Percentiles rank a stretch among this genome's conserved stretches.
phyloP scores from a whole-genome alignment of 2,888 invertebrate species.

The Chrysodeixis includens region DNA sequence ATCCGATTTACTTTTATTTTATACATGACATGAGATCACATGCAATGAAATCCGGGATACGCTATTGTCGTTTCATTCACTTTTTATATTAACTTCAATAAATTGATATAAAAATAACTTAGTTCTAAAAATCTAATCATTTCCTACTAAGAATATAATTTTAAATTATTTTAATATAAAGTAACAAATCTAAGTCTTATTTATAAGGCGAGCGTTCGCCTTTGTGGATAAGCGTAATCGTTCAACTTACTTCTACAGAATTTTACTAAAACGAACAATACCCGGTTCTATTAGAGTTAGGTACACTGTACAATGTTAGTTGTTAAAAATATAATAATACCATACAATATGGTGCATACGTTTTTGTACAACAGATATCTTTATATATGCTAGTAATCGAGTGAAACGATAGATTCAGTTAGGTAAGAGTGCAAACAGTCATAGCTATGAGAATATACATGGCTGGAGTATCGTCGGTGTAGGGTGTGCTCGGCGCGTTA shows the following conservation, averaged over 20 bases:
- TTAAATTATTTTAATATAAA: constrained; percentile 81
- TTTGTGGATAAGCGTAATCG: constrained; percentile 85
- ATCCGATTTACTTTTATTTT: constrained; percentile 53
- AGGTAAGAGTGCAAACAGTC: constrained; percentile 32
- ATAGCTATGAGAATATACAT: constrained; percentile 32
- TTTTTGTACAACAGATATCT: constrained; percentile 57
- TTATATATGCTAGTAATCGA: constrained; percentile 26
- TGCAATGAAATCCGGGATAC: constrained; percentile 73
- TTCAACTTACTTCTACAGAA: constrained; percentile 81
- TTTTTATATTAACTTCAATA: constrained; percentile 81
- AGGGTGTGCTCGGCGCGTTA: neutral
- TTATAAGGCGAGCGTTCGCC: constrained; percentile 80
- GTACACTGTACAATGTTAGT: constrained; percentile 55
- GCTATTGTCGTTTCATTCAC: constrained; percentile 74
- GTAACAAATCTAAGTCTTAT: constrained; percentile 85
- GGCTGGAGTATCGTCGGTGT: constrained; percentile 17
- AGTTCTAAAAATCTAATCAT: constrained; percentile 72
- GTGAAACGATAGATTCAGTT: constrained; percentile 34
- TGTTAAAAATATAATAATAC: constrained; percentile 49
- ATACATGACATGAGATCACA: constrained; percentile 82
- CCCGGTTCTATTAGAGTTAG: constrained; percentile 65
- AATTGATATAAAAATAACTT: constrained; percentile 87
- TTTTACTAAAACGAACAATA: constrained; percentile 69
- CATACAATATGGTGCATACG: constrained; percentile 54
- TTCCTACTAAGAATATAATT: constrained; percentile 67